Evolutionary conservation across 2,797 vertebrate genomes (phyloP), one percentile per base, ranked within the genome.

Genomic region (Aplochiton taeniatus): DNA sequence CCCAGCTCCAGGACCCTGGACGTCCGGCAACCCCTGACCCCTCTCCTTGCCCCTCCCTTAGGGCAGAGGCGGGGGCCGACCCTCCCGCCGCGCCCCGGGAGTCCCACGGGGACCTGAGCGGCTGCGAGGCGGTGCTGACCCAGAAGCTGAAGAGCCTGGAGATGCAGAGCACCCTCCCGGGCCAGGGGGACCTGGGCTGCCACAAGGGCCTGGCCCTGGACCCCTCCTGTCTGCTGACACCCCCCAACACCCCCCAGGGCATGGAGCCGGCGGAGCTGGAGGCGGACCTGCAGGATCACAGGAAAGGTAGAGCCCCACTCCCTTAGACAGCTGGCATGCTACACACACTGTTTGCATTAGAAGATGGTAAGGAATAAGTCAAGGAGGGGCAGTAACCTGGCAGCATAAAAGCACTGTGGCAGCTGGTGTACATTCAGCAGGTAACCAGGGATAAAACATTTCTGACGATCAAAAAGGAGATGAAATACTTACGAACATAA

Each of bases 201-300:
- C 89, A 91, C 69, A 91, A 90, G 77, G 90, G 86, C 74, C 81
- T 93, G 83, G 91, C 90, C 0, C 83, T 93, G 79, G 93, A 93
- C 85, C 92, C 93, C 0, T 94, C 93, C 62, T 94, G 93, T 81
- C 84, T 94, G 67, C 87, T 94, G 16, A 94, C 92, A 0, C 93
- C 92, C 0, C 92, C 93, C 66, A 92, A 94, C 86, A 93, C 92
- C 9, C 92, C 93, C 0, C 92, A 93, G 68, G 89, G 82, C 2
- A 78, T 87, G 74, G 93, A 92, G 82, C 88, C 85, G 73, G 73
- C 83, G 0, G 83, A 91, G 74, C 75, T 89, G 72, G 90, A 91
- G 76, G 86, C 76, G 0, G 83, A 76, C 45, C 80, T 87, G 69
- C 84, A 75, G 70, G 87, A 90, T 18, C 78, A 78, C 13, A 77